Evolutionary conservation across 2,113 vertebrate species (phyloP), one percentile per base, ranked within the genome.

Genomic region (Stegastes partitus): DNA sequence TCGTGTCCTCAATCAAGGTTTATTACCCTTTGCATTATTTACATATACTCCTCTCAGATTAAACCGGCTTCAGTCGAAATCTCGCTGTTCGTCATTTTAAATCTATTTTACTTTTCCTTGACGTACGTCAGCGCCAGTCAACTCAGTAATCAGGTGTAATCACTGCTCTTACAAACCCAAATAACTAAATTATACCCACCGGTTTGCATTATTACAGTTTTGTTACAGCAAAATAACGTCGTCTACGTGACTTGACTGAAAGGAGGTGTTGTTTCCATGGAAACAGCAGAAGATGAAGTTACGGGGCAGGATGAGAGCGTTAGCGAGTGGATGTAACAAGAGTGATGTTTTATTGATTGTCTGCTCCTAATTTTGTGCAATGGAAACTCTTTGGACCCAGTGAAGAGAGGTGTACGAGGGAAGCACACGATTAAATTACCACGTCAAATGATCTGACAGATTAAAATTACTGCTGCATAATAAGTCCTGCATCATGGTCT

Each of bases 11-110:
- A 79, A 77, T 79, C 22, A 76, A 72, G 50, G n/a, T 64, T 83
- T 82, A 50, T 66, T 68, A 54, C 84, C 84, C 28, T 47, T 42
- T 82, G 64, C 72, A 84, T 86, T 82, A 82, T 89, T 91, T 76
- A 85, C 39, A 72, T 68, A n/a, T 55, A 82, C 31, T 78, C 53
- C 65, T 64, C 67, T 56, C 66, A 54, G 34, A 80, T 65, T 51
- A 50, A 76, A 77, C 22, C 22, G 55, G 47, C 65, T 57, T 44
- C 37, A 0, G 18, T n/a, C 3, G 5, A 5, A 49, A 37, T 69
- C 42, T 61, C 0, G 6, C 21, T 16, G 26, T 44, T 31, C 19
- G 59, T 44, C 11, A n/a, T 57, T 63, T 59, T 6, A 45, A 65
- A 66, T 3, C 0, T 8, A 3, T 21, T 39, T 72, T 16, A 21